Percentiles rank a stretch among this genome's conserved stretches.
Evolutionary conservation across 2,888 invertebrate genomes (phyloP).

Genomic region (Lutraria lutraria): DNA sequence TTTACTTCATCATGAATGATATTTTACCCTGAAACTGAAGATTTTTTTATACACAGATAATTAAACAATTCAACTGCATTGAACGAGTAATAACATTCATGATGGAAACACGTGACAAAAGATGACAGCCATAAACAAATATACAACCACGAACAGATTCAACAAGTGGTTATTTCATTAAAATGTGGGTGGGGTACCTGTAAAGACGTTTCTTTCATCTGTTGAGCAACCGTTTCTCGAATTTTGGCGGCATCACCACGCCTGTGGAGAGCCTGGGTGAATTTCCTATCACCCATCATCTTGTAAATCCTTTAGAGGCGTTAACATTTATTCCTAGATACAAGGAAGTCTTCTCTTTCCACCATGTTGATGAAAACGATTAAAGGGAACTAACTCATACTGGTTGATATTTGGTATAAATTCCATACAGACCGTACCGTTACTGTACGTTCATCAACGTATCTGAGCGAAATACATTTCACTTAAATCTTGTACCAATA

Average conservation of each 20-base stretch:
- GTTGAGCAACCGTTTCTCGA: conserved; percentile 77
- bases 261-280: conserved; percentile 76
- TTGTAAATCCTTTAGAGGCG: not conserved
- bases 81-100: no score
- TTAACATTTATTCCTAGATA: conserved; percentile 34
- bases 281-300: conserved; percentile 77
- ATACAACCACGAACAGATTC: not conserved
- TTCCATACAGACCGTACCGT: not conserved
- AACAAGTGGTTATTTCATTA: conserved; percentile 42
- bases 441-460: not conserved
- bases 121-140: not conserved
- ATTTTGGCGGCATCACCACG: conserved; percentile 81
- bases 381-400: conserved; percentile 62
- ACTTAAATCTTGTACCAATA: no score
- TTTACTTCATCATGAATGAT: no score
- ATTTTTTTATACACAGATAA: no score
- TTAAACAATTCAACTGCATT: no score
- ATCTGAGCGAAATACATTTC: no score
- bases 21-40: no score
- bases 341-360: conserved; percentile 71
- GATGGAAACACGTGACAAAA: not conserved
- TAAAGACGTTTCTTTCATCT: conserved; percentile 79
- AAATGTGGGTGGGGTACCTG: conserved; percentile 72
- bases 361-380: conserved; percentile 60
- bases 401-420: not conserved